Percentiles rank a stretch among this genome's conserved stretches.
These are phyloP conservation scores for Xestia ashworthii DNA, from an alignment of 2,888 invertebrate species.

Conservation along the genomic window DNA sequence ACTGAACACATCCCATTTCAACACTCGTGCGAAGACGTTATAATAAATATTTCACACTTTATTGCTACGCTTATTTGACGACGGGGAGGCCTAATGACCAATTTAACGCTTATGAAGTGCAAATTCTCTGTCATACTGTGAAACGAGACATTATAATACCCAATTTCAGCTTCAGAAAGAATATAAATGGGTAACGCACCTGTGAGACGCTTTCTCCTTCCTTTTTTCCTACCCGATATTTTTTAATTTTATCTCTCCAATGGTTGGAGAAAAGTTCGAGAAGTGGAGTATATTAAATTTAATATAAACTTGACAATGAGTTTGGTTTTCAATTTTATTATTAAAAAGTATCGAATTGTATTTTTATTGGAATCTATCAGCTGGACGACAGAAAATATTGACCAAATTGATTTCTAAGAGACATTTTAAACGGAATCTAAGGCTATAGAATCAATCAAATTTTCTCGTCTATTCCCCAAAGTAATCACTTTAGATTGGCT, in stretches of 20 bases:
- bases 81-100: constrained; percentile 85
- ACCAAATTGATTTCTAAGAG: constrained; percentile 25
- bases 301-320: constrained; percentile 64
- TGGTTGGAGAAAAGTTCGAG: constrained; percentile 41
- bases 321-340: constrained; percentile 48
- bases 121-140: constrained; percentile 88
- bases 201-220: constrained; percentile 68
- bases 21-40: constrained; percentile 70
- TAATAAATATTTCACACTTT: constrained; percentile 86
- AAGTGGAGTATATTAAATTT: constrained; percentile 62
- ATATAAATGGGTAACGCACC: constrained; percentile 84
- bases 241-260: constrained; percentile 59
- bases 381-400: constrained; percentile 24
- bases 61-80: constrained; percentile 82
- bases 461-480: constrained; percentile 36
- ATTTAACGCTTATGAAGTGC: constrained; percentile 89
- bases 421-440: constrained; percentile 3
- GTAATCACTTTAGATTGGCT: constrained; percentile 47
- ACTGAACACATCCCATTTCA: constrained; percentile 63
- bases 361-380: constrained; percentile 8
- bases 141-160: constrained; percentile 87
- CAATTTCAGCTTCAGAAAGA: constrained; percentile 87
- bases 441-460: constrained; percentile 49
- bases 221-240: constrained; percentile 58
- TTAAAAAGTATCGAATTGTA: constrained; percentile 41